Evolutionary conservation across 2,797 vertebrate species (phyloP), one percentile per base, ranked within the genome.

Genomic region (Stomatorhinus walkeri): DNA sequence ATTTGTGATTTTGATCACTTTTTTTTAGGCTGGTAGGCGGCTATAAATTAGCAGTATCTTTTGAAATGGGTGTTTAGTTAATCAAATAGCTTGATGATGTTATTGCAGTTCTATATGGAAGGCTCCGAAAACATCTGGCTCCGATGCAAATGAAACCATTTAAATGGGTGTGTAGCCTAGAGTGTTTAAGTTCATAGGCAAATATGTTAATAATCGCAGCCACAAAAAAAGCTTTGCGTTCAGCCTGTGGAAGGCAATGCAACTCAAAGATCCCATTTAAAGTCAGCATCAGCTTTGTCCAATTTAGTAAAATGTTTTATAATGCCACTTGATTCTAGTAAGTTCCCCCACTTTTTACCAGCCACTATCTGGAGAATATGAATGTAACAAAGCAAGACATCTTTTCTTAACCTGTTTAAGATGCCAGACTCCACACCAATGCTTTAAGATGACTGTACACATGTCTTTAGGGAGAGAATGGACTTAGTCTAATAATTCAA

Each of bases 71-170:
- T 79, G 36, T 40, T 79, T 79, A 79, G 72, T 79, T 79, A 72
- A 72, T 72, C 64, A 79, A 79, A 79, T 79, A 79, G 36, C 72
- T 43, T 79, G 72, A 79, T 40, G 72, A 43, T 79, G 72, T 79
- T 79, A 79, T 79, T 79, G 72, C 72, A 46, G 32, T 43, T 79
- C 72, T 79, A 79, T 79, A 40, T 43, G 72, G 16, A 16, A 40
- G 72, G 40, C 72, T 79, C 72, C 0, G 36, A 43, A 79, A 79
- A 79, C 72, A 79, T 79, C 72, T 79, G 72, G 36, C 72, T 40
- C 32, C 40, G 36, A 79, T 79, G 72, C 40, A 79, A 79, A 79
- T 79, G 72, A 79, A 79, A 79, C 72, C 36, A 43, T 79, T 79
- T 79, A 40, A 79, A 79, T 43, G 72, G 43, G 19, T 19, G 36